Conservation (phyloP, 2,113 vertebrate genomes). For the Sakesphorus luctuosus region DNA sequence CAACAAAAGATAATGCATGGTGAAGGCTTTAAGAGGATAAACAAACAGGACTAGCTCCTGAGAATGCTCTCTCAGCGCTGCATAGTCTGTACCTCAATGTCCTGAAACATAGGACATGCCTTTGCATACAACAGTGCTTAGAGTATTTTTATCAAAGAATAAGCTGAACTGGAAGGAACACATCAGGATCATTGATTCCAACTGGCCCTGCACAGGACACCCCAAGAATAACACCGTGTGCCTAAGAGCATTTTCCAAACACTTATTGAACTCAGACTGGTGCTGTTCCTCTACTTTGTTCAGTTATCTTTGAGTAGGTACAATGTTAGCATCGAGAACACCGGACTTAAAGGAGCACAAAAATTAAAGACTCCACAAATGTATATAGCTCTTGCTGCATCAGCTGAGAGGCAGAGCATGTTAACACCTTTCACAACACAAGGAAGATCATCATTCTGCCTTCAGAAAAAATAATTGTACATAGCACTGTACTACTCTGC, state of each 20-base stretch:
- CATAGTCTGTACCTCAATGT: not conserved
- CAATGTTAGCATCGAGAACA: not conserved
- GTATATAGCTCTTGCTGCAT: not conserved
- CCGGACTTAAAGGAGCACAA: not conserved
- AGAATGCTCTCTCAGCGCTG: not conserved
- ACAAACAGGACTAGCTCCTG: not conserved
- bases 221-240: not conserved
- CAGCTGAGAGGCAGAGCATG: not conserved
- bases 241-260: not conserved
- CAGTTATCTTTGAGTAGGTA: not conserved
- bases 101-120: fast-evolving
- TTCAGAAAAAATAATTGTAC: not conserved
- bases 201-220: not conserved
- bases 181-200: not conserved
- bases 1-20: fast-evolving
- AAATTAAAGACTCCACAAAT: not conserved
- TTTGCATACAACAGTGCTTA: not conserved
- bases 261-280: not conserved
- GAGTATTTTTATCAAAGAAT: not conserved
- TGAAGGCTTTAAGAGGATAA: not conserved
- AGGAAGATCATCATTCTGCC: not conserved
- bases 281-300: not conserved
- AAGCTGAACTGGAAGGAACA: not conserved
- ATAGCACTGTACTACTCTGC: not conserved
- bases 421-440: fast-evolving